These are phyloP conservation scores for Dromaius novaehollandiae DNA, from an alignment of 2,113 vertebrate genomes.

Conservation along the genomic window DNA sequence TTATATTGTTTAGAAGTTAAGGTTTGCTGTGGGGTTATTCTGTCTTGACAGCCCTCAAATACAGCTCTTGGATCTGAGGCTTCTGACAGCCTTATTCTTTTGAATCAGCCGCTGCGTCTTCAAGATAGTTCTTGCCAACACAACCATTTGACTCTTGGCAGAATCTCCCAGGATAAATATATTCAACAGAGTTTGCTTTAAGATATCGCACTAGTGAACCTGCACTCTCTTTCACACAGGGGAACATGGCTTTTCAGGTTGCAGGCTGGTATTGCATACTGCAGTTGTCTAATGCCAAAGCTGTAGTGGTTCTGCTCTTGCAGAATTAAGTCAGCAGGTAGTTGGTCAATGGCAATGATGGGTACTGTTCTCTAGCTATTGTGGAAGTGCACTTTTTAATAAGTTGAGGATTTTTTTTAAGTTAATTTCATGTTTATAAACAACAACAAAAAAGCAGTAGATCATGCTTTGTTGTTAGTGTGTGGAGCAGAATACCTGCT, in stretches of 20 bases:
- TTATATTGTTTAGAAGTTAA: background rate
- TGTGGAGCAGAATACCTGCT: background rate
- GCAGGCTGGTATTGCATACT: background rate
- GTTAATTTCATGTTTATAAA: background rate
- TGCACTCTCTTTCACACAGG: background rate
- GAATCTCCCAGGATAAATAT: fast-evolving
- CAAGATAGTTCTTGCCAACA: background rate
- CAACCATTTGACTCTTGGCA: background rate
- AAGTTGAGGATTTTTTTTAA: background rate
- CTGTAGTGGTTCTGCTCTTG: background rate
- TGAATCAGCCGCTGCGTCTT: fast-evolving
- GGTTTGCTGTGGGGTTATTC: background rate
- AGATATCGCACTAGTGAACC: background rate
- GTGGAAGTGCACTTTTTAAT: too few relatives aligned
- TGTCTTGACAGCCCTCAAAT: background rate
- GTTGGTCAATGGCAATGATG: background rate
- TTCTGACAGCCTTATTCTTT: background rate
- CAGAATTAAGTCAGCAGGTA: background rate
- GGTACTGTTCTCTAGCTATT: background rate
- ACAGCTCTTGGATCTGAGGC: background rate
- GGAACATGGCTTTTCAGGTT: background rate
- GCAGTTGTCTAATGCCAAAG: fast-evolving
- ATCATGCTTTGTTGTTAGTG: background rate
- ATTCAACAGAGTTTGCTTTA: background rate
- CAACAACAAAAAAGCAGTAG: background rate